phyloP scores from a whole-genome alignment of 2,113 vertebrate genomes.

The Nesogale talazaci region DNA sequence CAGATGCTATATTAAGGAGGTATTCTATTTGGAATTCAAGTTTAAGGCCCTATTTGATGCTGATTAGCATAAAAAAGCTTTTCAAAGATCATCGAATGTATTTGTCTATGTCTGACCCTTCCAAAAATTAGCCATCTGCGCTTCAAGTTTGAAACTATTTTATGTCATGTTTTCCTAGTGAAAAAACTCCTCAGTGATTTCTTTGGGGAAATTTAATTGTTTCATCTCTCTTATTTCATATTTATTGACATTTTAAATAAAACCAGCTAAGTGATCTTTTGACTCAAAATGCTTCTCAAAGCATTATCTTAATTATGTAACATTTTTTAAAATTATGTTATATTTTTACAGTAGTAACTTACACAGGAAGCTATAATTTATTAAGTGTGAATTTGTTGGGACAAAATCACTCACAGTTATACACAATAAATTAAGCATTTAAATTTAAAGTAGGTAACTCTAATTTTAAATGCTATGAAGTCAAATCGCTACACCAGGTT shows the following conservation, averaged over 20 bases:
- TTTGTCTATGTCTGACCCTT: conserved; percentile 28
- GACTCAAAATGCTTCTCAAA: background rate
- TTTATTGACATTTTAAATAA: background rate
- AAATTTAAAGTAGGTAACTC: too few relatives aligned
- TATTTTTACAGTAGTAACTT: background rate
- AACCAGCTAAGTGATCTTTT: background rate
- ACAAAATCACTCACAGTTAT: background rate
- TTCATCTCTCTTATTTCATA: background rate
- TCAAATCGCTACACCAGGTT: too few relatives aligned
- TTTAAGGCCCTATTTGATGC: background rate
- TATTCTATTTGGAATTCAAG: background rate
- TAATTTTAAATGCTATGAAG: too few relatives aligned
- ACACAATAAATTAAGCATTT: too few relatives aligned
- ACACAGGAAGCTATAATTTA: background rate
- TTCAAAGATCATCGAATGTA: background rate
- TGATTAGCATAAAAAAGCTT: conserved; percentile 17
- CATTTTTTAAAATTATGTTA: too few relatives aligned
- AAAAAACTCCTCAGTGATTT: background rate
- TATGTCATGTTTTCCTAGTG: background rate
- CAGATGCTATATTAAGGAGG: conserved; percentile 28
- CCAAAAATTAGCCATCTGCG: conserved; percentile 25
- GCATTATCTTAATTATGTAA: conserved; percentile 20
- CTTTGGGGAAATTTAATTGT: background rate
- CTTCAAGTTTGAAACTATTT: background rate
- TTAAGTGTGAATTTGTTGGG: background rate